Evolutionary conservation across 1,140 invertebrate genomes (phyloP).

Genomic region (Macrosteles quadrilineatus): DNA sequence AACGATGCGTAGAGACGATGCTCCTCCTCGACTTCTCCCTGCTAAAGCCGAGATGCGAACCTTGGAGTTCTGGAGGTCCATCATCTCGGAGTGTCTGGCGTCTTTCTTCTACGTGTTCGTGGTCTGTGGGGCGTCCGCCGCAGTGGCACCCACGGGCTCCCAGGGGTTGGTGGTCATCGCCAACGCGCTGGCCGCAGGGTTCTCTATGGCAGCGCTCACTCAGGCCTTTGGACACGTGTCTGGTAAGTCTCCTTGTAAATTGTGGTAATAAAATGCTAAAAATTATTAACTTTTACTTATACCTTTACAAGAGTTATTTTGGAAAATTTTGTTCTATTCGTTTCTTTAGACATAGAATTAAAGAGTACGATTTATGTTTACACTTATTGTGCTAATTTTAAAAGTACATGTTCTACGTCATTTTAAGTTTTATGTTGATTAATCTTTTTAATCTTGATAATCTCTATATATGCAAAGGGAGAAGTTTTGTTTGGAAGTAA

Average conservation of each 20-base stretch:
- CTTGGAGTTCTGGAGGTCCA: slow-evolving; percentile 84
- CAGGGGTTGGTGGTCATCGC: slow-evolving; percentile 56
- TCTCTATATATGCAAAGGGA: too few relatives aligned
- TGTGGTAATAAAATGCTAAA: too few relatives aligned
- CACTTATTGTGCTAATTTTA: too few relatives aligned
- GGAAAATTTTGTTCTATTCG: too few relatives aligned
- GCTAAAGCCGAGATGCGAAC: slow-evolving; percentile 79
- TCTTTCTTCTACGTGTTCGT: slow-evolving; percentile 84
- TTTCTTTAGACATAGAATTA: too few relatives aligned
- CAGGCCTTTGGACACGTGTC: slow-evolving; percentile 85
- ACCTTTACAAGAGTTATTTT: too few relatives aligned
- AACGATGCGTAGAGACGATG: slow-evolving; percentile 55
- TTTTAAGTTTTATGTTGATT: too few relatives aligned
- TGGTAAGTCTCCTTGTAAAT: slow-evolving; percentile 70
- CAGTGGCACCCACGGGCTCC: slow-evolving; percentile 61
- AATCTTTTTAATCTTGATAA: too few relatives aligned
- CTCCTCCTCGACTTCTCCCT: slow-evolving; percentile 44
- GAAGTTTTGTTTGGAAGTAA: too few relatives aligned
- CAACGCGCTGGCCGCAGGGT: slow-evolving; percentile 76
- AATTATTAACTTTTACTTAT: too few relatives aligned
- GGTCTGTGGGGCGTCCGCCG: slow-evolving; percentile 76
- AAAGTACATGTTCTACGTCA: too few relatives aligned
- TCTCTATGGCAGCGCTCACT: slow-evolving; percentile 78
- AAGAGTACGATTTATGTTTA: too few relatives aligned
- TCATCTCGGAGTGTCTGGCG: slow-evolving; percentile 83